These are phyloP conservation scores for Pelodiscus sinensis DNA, from an alignment of 2,113 vertebrate genomes.

Conservation along the genomic window DNA sequence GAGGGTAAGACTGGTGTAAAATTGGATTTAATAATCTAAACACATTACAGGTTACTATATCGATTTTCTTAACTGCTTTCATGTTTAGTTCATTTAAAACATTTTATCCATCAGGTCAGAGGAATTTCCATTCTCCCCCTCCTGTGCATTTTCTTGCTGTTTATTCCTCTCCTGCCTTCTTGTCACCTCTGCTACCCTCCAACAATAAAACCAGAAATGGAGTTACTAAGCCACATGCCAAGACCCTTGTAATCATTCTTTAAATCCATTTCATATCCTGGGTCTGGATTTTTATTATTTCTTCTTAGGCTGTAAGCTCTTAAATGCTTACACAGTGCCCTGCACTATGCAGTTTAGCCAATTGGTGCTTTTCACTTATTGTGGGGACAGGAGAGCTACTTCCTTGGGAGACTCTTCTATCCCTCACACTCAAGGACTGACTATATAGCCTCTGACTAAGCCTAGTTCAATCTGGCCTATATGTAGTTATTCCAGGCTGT, in stretches of 20 bases:
- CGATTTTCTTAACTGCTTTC: neutral
- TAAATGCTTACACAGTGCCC: accelerated
- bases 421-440: neutral
- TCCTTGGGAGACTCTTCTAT: neutral
- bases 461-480: neutral
- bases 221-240: neutral
- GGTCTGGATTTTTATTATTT: neutral
- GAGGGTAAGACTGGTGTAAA: neutral
- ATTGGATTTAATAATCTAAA: neutral
- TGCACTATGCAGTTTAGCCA: neutral
- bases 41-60: neutral
- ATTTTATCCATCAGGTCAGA: neutral
- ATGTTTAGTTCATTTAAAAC: neutral
- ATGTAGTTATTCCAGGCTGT: neutral
- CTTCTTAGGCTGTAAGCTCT: neutral
- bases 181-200: neutral
- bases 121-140: neutral
- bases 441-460: neutral
- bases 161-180: neutral
- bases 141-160: neutral
- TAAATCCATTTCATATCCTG: neutral
- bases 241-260: accelerated
- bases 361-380: accelerated
- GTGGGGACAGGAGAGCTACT: neutral
- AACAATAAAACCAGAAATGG: neutral